Evolutionary conservation across 2,113 vertebrate genomes (phyloP), one percentile per base, ranked within the genome.

Genomic region (Nanorana parkeri): DNA sequence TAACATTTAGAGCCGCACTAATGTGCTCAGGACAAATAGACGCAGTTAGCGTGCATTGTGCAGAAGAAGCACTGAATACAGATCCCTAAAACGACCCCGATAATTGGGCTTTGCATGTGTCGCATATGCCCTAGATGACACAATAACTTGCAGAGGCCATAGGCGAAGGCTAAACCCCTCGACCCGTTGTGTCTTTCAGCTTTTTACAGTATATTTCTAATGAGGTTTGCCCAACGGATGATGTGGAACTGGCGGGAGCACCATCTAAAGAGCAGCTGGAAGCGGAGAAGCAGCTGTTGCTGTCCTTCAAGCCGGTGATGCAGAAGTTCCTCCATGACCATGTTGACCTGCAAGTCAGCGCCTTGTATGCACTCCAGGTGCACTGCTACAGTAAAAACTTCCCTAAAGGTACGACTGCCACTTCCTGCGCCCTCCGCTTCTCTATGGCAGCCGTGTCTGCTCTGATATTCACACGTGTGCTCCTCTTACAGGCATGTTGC

Each of bases 251-350:
- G 92, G 95, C 95, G 80, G 91, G 95, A 75, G 93, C 95, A 83
- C 96, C 97, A 86, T 92, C 95, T 81, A 99, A 97, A 92, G 98
- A 99, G 89, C 96, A 96, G 85, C 91, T 97, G 72, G 98, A 99
- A 85, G 96, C 96, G 88, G 98, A 99, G 91, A 99, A 97, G 85
- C 95, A 96, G 81, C 92, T 99, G 90, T 94, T 99, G 8, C 94
- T 98, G 89, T 95, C 96, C 89, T 99, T 99, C 89, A 99, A 99
- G 91, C 98, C 97, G 1, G 98, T 99, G 89, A 96, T 99, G 96
- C 97, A 99, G 93, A 99, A 99, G 91, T 99, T 99, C 87, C 96
- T 99, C 89, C 97, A 99, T 67, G 96, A 98, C 93, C 97, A 99
- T 76, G 94, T 97, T 21, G 94, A 99, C 87, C 95, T 99, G 83